Evolutionary conservation across 2,888 invertebrate species (phyloP).

Genomic region (Ptilodon capucinus): DNA sequence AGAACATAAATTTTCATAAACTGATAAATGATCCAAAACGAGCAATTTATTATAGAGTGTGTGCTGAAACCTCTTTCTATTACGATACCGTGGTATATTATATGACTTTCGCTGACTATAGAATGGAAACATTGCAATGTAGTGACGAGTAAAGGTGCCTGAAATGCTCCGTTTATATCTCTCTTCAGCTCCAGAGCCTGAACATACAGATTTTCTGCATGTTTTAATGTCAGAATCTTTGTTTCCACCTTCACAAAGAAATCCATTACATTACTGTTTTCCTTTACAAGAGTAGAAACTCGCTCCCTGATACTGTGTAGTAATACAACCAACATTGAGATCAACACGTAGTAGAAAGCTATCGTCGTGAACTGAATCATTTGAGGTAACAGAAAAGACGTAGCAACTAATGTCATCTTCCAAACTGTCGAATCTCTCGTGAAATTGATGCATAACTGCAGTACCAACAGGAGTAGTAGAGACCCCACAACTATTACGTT

Average conservation of each 20-base stretch:
- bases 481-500: slow-evolving; percentile 31
- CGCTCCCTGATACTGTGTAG: slow-evolving; percentile 47
- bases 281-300: slow-evolving; percentile 21
- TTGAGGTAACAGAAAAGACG: slow-evolving; percentile 59
- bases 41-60: slow-evolving; percentile 59
- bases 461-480: slow-evolving; percentile 31
- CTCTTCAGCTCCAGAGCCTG: slow-evolving; percentile 51
- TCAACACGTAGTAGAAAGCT: slow-evolving; percentile 51
- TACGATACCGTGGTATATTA: slow-evolving; percentile 59
- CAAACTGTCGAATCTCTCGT: slow-evolving; percentile 50
- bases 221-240: slow-evolving; percentile 42
- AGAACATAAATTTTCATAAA: slow-evolving; percentile 58
- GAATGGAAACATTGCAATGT: slow-evolving; percentile 64
- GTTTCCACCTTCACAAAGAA: slow-evolving; percentile 35
- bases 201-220: slow-evolving; percentile 52
- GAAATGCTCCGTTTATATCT: slow-evolving; percentile 54
- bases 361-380: slow-evolving; percentile 55
- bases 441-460: slow-evolving; percentile 52
- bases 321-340: slow-evolving; percentile 48
- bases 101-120: slow-evolving; percentile 63
- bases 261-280: slow-evolving; percentile 19
- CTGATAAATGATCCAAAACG: slow-evolving; percentile 64
- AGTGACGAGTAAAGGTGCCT: slow-evolving; percentile 55
- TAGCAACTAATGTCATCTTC: slow-evolving; percentile 55
- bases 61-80: slow-evolving; percentile 34